phyloP scores from a whole-genome alignment of 2,797 vertebrate genomes.

The Onychomys arenicola region DNA sequence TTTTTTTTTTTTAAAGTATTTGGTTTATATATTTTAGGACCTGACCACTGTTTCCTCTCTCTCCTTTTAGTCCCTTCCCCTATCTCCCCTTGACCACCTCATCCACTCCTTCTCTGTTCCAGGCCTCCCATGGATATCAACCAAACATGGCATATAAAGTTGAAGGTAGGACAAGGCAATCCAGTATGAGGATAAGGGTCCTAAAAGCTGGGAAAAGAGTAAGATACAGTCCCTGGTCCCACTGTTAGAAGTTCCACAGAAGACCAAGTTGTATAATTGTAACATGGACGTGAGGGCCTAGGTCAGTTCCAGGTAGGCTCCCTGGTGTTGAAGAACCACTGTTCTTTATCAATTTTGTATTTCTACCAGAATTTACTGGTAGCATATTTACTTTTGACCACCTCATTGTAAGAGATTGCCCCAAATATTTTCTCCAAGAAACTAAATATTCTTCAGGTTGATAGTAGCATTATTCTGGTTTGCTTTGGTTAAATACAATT shows the following conservation, averaged over 20 bases:
- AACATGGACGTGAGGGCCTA: no score
- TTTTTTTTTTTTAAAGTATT: no score
- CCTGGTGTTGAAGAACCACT: not conserved
- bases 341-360: not conserved
- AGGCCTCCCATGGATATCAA: not conserved
- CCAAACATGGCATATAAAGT: no score
- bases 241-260: no score
- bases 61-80: not conserved
- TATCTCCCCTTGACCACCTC: not conserved
- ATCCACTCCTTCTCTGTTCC: not conserved
- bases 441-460: not conserved
- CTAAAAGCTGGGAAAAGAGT: no score
- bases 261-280: no score
- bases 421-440: conserved; percentile 14
- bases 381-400: not conserved
- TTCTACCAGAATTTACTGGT: conserved; percentile 17
- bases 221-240: no score
- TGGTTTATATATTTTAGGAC: not conserved
- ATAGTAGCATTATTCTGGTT: not conserved
- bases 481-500: not conserved
- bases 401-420: not conserved
- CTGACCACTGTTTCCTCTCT: not conserved
- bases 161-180: no score
- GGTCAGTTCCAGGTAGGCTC: not conserved
- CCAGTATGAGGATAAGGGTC: no score